Evolutionary conservation across 2,888 invertebrate genomes (phyloP).

Genomic region (Tanypteryx hageni): DNA sequence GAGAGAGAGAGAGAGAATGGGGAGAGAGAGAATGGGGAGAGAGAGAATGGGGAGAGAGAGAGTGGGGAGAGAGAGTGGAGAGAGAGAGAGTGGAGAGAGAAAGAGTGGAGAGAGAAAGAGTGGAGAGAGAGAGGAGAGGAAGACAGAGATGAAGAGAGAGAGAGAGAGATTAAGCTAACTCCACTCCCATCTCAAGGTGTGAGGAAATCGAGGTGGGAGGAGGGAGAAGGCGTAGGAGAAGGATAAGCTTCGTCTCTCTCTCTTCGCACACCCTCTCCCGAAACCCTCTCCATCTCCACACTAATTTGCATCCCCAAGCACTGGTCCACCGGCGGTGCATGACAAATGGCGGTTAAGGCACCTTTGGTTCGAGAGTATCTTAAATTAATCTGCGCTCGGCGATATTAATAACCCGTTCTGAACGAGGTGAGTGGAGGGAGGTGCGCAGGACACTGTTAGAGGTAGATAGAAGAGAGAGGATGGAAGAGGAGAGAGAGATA

Average conservation of each 20-base stretch:
- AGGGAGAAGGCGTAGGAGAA: too few species aligned
- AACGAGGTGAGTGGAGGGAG: neutral
- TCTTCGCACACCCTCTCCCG: too few species aligned
- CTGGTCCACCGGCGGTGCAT: neutral
- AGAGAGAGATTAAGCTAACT: neutral
- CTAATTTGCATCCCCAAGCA: slow-evolving; percentile 1
- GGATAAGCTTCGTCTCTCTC: too few species aligned
- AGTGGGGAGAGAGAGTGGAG: neutral
- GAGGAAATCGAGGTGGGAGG: too few species aligned
- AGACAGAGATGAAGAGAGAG: neutral
- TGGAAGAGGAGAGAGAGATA: neutral
- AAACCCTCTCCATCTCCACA: too few species aligned
- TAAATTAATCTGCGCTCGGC: neutral
- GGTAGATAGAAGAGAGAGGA: neutral
- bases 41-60: neutral
- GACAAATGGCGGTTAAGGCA: slow-evolving; percentile 3
- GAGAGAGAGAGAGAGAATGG: neutral
- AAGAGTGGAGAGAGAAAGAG: too few species aligned
- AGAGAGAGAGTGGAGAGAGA: too few species aligned
- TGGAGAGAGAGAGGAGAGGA: too few species aligned
- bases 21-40: neutral
- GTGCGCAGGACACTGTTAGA: neutral
- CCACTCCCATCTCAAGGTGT: too few species aligned
- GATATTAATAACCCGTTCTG: neutral
- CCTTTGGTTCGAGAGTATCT: neutral